phyloP scores from a whole-genome alignment of 2,888 invertebrate genomes.

The Leucophora obtusa region DNA sequence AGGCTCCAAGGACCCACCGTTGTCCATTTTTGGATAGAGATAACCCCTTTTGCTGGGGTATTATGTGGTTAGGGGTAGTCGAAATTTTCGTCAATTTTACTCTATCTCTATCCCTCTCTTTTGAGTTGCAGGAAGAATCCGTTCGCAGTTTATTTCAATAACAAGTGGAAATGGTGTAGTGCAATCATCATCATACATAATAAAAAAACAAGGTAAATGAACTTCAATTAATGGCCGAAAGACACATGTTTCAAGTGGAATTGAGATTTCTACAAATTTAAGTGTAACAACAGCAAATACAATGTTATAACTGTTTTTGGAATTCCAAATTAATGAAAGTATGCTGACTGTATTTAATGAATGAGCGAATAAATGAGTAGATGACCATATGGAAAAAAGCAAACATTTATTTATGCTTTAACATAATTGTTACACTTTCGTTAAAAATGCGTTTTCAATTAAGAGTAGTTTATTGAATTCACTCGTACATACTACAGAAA shows the following conservation, averaged over 20 bases:
- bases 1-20: too few species aligned
- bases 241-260: slow-evolving; percentile 22
- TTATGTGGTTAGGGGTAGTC: too few species aligned
- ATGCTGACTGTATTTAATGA: slow-evolving; percentile 13
- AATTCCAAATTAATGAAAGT: slow-evolving; percentile 44
- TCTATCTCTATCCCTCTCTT: too few species aligned
- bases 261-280: slow-evolving; percentile 45
- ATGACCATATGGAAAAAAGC: background rate
- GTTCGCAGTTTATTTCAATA: too few species aligned
- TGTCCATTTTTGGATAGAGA: too few species aligned
- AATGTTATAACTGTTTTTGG: slow-evolving; percentile 41
- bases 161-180: too few species aligned
- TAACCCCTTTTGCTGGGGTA: too few species aligned
- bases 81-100: too few species aligned
- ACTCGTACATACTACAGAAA: too few species aligned
- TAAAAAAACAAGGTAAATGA: slow-evolving; percentile 44
- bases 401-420: background rate
- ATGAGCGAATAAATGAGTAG: background rate
- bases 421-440: slow-evolving; percentile 58
- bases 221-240: slow-evolving; percentile 54
- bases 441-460: slow-evolving; percentile 59
- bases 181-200: slow-evolving; percentile 21
- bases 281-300: slow-evolving; percentile 28
- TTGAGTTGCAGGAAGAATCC: too few species aligned
- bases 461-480: slow-evolving; percentile 50